Base-by-base conservation (phyloP, 30 jellyfish, hydroid and myxozoan species). In the Calvadosia cruxmelitensis region DNA sequence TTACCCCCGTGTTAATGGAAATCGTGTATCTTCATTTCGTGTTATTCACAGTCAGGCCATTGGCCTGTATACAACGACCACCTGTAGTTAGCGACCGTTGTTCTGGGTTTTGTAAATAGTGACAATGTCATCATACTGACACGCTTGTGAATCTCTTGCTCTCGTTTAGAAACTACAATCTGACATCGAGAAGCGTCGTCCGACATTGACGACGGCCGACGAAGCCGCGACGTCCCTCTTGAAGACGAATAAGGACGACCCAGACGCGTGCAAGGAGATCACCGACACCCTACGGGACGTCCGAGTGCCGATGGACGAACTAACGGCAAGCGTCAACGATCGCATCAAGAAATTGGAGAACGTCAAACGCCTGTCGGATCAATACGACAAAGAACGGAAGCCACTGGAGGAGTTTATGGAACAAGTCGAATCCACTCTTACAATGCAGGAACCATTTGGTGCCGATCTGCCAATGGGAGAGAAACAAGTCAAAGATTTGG, bases 401-500 rank as follows among this genome's bases (percentile, higher is more conserved):
- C 95, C 95, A 24, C 49, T 89, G 71, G 95, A 71, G 28, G 95
- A 89, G 74, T 78, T 69, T 28, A 70, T 89, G 68, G 36, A 72
- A 7, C 83, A 79, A 52, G 77, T 93, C n/a, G 85, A 80, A 20
- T 49, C 64, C 13, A 71, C 81, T 28, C 52, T 89, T 66, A 88
- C 80, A 53, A 78, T 81, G 67, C 30, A 33, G 0, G 88, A 67
- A 61, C 98, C 95, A 13, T 81, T 89, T 51, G 93, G 89, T 13
- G 66, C 78, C 27, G 94, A 81, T 68, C 20, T 73, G 0, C 84
- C 62, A 33, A 74, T 74, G 74, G 98, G 95, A 3, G 85, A 82
- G 66, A 82, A 77, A 27, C 94, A 82, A 51, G 29, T 82, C 0
- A 67, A 68, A 16, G 81, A 67, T 13, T 66, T 89, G 33, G 80